Evolutionary conservation across 1,140 invertebrate species (phyloP).

Genomic region (Hormaphis cornu): DNA sequence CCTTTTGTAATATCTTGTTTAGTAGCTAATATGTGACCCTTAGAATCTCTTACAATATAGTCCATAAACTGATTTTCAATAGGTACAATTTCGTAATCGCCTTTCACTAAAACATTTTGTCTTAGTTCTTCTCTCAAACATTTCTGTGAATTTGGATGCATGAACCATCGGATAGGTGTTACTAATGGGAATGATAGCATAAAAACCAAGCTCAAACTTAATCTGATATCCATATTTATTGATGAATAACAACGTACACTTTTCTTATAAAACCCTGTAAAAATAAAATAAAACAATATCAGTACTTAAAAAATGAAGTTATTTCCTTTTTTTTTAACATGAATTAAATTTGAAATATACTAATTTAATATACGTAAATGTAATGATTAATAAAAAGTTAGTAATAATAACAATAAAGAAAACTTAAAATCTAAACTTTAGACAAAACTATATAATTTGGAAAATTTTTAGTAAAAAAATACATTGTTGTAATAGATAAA

Average conservation of each 20-base stretch:
- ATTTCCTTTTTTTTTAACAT: no score
- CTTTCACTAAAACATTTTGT: slow-evolving; percentile 89
- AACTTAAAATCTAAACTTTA: no score
- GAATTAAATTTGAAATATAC: no score
- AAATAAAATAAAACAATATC: not conserved
- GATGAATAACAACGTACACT: not conserved
- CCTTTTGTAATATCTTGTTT: slow-evolving; percentile 84
- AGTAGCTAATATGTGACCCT: slow-evolving; percentile 83
- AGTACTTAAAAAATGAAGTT: no score
- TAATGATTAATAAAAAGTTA: no score
- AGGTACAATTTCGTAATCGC: slow-evolving; percentile 88
- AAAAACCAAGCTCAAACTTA: not conserved
- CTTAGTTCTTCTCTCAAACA: slow-evolving; percentile 96
- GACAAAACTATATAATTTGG: no score
- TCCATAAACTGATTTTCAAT: slow-evolving; percentile 78
- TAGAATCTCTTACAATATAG: slow-evolving; percentile 88
- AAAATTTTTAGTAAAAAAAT: no score
- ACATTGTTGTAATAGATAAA: no score
- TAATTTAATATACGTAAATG: no score
- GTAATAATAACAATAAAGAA: no score
- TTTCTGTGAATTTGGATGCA: slow-evolving; percentile 76
- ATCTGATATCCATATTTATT: not conserved
- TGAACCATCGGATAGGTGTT: slow-evolving; percentile 9
- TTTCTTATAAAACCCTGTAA: not conserved
- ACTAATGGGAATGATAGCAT: not conserved